Evolutionary conservation across 2,797 vertebrate species (phyloP).

Genomic region (Lithobates pipiens): DNA sequence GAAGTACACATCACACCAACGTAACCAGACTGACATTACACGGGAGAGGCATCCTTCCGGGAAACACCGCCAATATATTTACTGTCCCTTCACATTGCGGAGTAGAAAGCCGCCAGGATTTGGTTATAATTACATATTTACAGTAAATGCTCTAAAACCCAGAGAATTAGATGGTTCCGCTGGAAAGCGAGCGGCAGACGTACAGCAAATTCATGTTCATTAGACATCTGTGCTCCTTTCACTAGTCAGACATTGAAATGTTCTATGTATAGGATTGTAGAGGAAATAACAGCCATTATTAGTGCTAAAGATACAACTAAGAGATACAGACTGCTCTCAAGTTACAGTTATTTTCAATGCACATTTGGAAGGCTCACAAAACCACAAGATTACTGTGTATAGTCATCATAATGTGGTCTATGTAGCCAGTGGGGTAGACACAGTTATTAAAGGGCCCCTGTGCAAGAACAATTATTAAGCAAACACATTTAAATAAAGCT

Average conservation of each 20-base stretch:
- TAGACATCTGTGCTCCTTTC: constrained; percentile 15
- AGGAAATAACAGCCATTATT: constrained; percentile 11
- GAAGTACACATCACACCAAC: constrained; percentile 36
- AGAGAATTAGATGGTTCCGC: constrained; percentile 41
- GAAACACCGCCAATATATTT: constrained; percentile 27
- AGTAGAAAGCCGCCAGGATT: constrained; percentile 37
- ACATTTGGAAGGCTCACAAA: not conserved
- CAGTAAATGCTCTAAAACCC: constrained; percentile 41
- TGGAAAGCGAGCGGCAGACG: constrained; percentile 17
- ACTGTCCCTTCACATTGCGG: constrained; percentile 38
- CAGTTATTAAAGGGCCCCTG: too few relatives aligned
- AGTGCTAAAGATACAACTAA: not conserved
- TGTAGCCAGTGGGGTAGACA: too few relatives aligned
- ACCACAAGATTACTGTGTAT: not conserved
- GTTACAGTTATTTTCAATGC: constrained; percentile 3
- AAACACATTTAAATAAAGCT: too few relatives aligned
- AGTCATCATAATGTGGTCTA: not conserved
- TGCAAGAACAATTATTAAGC: too few relatives aligned
- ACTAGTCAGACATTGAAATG: constrained; percentile 30
- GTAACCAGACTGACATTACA: constrained; percentile 36
- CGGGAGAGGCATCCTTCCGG: constrained; percentile 44
- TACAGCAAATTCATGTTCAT: constrained; percentile 7
- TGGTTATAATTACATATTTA: constrained; percentile 48
- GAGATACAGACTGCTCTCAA: constrained; percentile 19
- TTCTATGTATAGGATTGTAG: constrained; percentile 35